Conservation (phyloP, 2,113 vertebrate species). For the Tetrax tetrax region DNA sequence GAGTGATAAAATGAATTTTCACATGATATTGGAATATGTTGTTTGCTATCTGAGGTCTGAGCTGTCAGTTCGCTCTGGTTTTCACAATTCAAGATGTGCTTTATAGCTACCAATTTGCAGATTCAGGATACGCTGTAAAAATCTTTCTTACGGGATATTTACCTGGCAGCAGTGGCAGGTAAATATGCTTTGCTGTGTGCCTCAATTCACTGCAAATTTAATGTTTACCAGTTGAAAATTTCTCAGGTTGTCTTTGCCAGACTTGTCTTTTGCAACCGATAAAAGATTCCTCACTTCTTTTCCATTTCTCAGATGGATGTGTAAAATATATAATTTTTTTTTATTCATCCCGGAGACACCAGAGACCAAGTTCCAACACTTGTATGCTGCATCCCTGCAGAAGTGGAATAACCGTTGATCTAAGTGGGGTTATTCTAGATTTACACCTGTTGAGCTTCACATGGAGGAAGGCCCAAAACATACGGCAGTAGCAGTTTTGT, state of each 20-base stretch:
- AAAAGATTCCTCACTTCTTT: neutral
- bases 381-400: neutral
- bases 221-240: neutral
- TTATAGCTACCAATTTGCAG: neutral
- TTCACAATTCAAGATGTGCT: neutral
- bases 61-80: neutral
- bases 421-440: neutral
- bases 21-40: neutral
- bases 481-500: neutral
- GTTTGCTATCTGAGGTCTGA: neutral
- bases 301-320: neutral
- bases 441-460: constrained; percentile 27
- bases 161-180: neutral
- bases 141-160: neutral
- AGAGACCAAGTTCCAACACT: neutral
- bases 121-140: neutral
- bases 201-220: neutral
- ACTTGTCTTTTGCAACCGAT: neutral
- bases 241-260: neutral
- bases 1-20: neutral
- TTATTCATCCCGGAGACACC: neutral
- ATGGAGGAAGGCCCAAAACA: constrained; percentile 3
- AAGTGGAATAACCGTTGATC: neutral
- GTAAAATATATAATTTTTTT: neutral
- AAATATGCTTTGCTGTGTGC: neutral